Percentiles rank a stretch among this genome's conserved stretches.
Evolutionary conservation across 2,888 invertebrate genomes (phyloP).

Genomic region (Chromoteleia sp.): DNA sequence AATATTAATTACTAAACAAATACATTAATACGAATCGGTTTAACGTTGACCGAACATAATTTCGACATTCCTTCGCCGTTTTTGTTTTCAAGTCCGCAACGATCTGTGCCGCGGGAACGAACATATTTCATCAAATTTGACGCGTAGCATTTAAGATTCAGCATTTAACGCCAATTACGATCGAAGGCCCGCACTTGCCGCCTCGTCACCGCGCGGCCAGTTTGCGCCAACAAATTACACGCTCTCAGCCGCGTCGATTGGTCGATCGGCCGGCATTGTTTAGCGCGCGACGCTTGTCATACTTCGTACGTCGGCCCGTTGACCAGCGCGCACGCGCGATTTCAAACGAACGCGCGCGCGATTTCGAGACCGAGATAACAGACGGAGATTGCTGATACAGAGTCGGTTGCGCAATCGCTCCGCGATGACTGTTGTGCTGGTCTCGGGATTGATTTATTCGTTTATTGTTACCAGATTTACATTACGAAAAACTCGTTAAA

Average conservation of each 20-base stretch:
- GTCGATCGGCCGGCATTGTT: slow-evolving; percentile 48
- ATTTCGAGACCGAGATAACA: slow-evolving; percentile 57
- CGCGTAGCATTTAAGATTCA: neutral
- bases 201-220: slow-evolving; percentile 16
- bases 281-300: slow-evolving; percentile 45
- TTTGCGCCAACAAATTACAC: slow-evolving; percentile 47
- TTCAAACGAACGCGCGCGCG: slow-evolving; percentile 27
- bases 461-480: slow-evolving; percentile 60
- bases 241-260: slow-evolving; percentile 36
- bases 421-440: slow-evolving; percentile 51
- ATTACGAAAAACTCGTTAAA: slow-evolving; percentile 57
- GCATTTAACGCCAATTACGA: slow-evolving; percentile 25
- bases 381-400: slow-evolving; percentile 43
- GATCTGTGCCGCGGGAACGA: neutral
- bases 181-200: neutral
- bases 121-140: slow-evolving; percentile 2
- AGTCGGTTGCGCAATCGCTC: slow-evolving; percentile 37
- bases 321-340: slow-evolving; percentile 41
- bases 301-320: slow-evolving; percentile 37
- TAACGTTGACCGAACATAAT: too few species aligned
- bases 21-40: too few species aligned
- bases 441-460: slow-evolving; percentile 54
- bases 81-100: too few species aligned
- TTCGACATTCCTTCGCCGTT: too few species aligned
- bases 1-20: too few species aligned